Conservation (phyloP, 2,888 invertebrate genomes). For the Holacanthella duospinosa region DNA sequence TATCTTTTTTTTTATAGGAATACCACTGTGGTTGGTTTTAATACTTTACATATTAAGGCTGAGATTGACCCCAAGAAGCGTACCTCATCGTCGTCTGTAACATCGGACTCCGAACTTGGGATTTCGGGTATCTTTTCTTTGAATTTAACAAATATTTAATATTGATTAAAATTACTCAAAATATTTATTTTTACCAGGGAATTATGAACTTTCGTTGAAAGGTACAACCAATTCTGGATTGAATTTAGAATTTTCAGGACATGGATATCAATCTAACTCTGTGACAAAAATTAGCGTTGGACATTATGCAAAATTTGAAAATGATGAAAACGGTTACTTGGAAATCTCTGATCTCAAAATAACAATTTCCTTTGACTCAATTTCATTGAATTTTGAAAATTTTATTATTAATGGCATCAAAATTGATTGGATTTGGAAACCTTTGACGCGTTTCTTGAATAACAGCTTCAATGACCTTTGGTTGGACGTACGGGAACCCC, state of each 20-base stretch:
- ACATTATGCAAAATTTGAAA: not conserved
- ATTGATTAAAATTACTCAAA: not conserved
- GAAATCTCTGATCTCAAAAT: not conserved
- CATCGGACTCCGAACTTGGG: not conserved
- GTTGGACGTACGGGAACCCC: not conserved
- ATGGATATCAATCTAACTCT: not conserved
- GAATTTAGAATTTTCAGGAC: not conserved
- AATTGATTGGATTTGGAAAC: slow-evolving; percentile 1
- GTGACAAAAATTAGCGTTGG: not conserved
- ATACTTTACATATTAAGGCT: not conserved
- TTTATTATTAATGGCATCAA: not conserved
- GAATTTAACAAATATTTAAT: not conserved
- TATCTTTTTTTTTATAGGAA: not conserved
- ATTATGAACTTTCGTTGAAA: not conserved
- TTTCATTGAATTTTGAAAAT: not conserved
- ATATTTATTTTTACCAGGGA: not conserved
- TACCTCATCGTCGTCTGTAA: not conserved
- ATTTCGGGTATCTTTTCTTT: not conserved
- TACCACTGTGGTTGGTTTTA: not conserved
- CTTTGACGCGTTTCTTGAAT: not conserved
- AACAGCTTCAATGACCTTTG: not conserved
- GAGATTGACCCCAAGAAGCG: not conserved
- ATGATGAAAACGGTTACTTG: not conserved
- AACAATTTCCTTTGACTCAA: not conserved
- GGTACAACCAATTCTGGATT: not conserved